Percentiles rank a stretch among this genome's conserved stretches.
Conservation (phyloP, 2,113 vertebrate genomes). For the Scalopus aquaticus region DNA sequence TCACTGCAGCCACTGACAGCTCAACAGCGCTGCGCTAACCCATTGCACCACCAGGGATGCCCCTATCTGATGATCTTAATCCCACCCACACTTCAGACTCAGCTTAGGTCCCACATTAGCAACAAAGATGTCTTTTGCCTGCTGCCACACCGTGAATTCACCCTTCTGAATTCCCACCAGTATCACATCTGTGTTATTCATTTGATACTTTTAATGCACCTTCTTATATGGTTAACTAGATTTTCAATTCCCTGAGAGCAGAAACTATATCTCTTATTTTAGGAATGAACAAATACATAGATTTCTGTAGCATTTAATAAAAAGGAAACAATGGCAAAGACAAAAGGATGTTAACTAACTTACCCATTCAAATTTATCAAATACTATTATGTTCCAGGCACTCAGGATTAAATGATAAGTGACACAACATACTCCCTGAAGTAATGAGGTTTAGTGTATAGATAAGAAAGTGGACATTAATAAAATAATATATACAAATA, state of each 20-base stretch:
- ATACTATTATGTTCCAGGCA: neutral
- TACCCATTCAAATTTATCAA: constrained; percentile 11
- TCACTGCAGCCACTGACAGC: too few relatives aligned
- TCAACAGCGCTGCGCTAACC: too few relatives aligned
- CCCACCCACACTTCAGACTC: neutral
- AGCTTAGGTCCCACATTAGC: neutral
- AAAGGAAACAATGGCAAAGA: constrained; percentile 16
- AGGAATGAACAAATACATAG: constrained; percentile 39
- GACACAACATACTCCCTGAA: neutral
- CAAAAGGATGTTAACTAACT: neutral
- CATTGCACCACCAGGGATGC: too few relatives aligned
- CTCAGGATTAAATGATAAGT: neutral
- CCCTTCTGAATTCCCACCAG: neutral
- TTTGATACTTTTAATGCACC: neutral
- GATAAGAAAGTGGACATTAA: neutral
- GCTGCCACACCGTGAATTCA: neutral
- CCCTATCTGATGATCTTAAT: too few relatives aligned
- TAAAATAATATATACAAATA: neutral
- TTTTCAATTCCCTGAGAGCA: constrained; percentile 50
- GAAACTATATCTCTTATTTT: constrained; percentile 32
- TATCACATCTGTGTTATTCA: neutral
- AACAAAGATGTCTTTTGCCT: neutral
- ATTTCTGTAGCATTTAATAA: neutral
- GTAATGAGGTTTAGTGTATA: neutral
- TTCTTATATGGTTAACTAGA: constrained; percentile 47